These are phyloP conservation scores for Gnathochromis pfefferi DNA, from an alignment of 2,113 vertebrate species.

Conservation along the genomic window DNA sequence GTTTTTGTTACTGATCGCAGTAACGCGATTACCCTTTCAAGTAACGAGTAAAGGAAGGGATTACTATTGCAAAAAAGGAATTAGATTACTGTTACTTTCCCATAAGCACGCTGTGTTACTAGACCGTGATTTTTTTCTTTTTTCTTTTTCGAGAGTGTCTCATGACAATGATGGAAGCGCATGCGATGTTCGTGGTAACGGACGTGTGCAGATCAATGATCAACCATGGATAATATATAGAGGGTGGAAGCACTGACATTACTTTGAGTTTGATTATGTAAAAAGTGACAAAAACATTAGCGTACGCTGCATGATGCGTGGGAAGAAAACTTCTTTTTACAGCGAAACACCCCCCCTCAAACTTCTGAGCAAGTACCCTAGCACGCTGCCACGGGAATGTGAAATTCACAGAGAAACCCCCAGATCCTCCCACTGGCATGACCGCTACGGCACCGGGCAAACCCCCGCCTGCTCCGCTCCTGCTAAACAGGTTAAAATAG, in stretches of 20 bases:
- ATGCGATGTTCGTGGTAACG: rapidly evolving
- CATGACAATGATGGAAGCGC: background rate
- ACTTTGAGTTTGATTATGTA: background rate
- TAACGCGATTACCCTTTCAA: background rate
- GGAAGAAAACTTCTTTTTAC: background rate
- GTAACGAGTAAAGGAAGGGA: background rate
- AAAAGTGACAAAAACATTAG: background rate
- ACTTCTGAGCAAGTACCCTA: background rate
- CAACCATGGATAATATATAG: background rate
- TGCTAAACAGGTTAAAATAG: background rate
- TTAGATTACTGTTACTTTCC: background rate
- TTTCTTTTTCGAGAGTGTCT: background rate
- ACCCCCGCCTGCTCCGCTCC: background rate
- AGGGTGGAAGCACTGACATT: background rate
- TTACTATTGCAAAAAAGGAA: background rate
- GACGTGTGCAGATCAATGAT: background rate
- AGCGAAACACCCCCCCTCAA: background rate
- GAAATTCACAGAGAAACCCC: background rate
- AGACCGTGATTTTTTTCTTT: background rate
- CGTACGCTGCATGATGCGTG: rapidly evolving
- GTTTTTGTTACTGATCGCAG: background rate
- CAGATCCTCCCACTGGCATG: background rate
- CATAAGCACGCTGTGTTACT: background rate
- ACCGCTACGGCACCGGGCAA: background rate
- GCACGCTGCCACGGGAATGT: background rate